Evolutionary conservation across 2,113 vertebrate species (phyloP).

Genomic region (Microcebus ravelobensis): DNA sequence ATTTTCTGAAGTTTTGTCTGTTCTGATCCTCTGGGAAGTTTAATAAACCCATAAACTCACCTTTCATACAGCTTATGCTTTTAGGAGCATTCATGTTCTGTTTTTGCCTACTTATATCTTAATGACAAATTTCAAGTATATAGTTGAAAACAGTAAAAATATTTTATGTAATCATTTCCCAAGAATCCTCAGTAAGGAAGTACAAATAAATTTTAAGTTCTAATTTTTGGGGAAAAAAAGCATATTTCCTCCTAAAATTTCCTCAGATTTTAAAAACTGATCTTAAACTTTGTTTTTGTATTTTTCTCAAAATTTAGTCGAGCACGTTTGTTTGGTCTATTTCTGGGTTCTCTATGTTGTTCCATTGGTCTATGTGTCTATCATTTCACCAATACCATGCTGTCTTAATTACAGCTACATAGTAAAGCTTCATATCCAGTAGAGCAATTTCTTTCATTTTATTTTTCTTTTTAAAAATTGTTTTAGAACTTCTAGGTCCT

Average conservation of each 20-base stretch:
- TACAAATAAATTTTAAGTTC: background rate
- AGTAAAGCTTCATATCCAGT: background rate
- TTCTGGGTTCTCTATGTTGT: background rate
- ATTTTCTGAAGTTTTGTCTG: background rate
- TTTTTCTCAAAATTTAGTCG: background rate
- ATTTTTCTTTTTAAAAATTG: background rate
- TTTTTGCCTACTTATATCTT: background rate
- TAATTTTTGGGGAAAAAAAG: background rate
- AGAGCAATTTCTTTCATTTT: background rate
- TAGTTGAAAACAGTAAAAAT: background rate
- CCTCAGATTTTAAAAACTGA: background rate
- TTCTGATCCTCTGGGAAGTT: background rate
- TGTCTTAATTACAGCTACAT: background rate
- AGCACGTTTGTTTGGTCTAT: background rate
- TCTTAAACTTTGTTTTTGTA: background rate
- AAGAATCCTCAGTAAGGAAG: background rate
- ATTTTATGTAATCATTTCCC: background rate
- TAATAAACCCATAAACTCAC: background rate
- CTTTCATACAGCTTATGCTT: background rate
- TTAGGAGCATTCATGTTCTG: background rate
- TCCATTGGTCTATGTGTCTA: background rate
- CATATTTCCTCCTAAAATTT: background rate
- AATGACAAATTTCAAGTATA: background rate
- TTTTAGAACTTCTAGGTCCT: background rate
- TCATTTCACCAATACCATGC: background rate